Conservation (phyloP, 2,888 invertebrate species). For the Hartigia nigra region DNA sequence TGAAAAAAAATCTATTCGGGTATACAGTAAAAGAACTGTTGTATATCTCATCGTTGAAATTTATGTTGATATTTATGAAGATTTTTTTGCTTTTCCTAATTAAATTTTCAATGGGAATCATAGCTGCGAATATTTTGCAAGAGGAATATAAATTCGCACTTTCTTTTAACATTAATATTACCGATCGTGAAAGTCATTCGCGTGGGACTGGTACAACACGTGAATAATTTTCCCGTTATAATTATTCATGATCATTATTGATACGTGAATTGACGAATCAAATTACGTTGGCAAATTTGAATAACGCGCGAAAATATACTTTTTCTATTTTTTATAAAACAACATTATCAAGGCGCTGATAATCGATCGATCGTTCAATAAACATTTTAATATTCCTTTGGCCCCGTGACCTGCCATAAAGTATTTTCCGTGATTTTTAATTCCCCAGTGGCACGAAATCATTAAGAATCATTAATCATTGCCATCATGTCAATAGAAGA, state of each 20-base stretch:
- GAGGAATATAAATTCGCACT: not conserved
- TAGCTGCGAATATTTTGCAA: not conserved
- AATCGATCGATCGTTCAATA: too few relatives aligned
- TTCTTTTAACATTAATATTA: not conserved
- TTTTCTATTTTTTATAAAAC: not conserved
- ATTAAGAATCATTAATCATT: not conserved
- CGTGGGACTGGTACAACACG: not conserved
- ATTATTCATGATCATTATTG: not conserved
- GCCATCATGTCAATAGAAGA: too few relatives aligned
- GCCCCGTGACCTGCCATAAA: too few relatives aligned
- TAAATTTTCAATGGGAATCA: not conserved
- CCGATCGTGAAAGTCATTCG: not conserved
- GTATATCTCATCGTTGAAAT: not conserved
- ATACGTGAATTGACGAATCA: not conserved
- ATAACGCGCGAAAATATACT: not conserved
- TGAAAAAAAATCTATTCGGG: not conserved
- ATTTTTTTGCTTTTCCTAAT: too few relatives aligned
- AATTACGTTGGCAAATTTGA: not conserved
- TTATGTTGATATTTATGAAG: not conserved
- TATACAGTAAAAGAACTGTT: not conserved
- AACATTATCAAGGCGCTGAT: too few relatives aligned
- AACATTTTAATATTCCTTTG: too few relatives aligned
- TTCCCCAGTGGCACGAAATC: not conserved
- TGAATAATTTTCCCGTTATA: not conserved
- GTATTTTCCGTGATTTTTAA: too few relatives aligned